These are phyloP conservation scores for Pocota personata DNA, from an alignment of 2,888 invertebrate species.

Conservation along the genomic window DNA sequence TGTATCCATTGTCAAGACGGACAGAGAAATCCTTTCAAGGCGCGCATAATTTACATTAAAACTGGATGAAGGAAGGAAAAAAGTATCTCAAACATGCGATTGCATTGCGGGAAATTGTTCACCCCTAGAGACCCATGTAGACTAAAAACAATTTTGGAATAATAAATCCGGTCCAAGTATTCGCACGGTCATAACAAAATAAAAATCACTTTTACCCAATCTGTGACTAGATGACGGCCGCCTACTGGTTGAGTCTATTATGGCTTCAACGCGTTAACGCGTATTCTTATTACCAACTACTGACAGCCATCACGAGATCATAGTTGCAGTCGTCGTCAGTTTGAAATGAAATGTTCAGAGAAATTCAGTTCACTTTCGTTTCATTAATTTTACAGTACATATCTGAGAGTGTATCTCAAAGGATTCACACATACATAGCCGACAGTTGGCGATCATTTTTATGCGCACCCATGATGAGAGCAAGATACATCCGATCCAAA, in stretches of 20 bases:
- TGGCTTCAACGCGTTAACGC: constrained; percentile 60
- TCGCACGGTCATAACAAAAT: constrained; percentile 54
- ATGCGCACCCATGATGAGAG: constrained; percentile 71
- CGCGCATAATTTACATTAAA: constrained; percentile 51
- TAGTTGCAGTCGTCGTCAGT: background rate
- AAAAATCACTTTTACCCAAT: constrained; percentile 52
- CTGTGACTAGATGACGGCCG: constrained; percentile 23
- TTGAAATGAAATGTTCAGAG: constrained; percentile 44
- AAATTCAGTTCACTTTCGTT: constrained; percentile 74
- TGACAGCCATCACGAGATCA: constrained; percentile 63
- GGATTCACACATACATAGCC: constrained; percentile 21
- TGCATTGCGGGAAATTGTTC: constrained; percentile 32
- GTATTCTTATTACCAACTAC: constrained; percentile 56
- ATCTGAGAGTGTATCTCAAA: background rate
- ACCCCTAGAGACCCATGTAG: constrained; percentile 11
- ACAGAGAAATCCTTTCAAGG: constrained; percentile 54
- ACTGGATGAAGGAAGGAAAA: constrained; percentile 12
- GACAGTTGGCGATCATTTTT: constrained; percentile 68
- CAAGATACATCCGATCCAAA: constrained; percentile 73
- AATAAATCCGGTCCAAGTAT: constrained; percentile 39
- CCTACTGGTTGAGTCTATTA: constrained; percentile 48
- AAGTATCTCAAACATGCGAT: background rate
- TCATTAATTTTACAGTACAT: constrained; percentile 42
- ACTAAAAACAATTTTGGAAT: constrained; percentile 4
- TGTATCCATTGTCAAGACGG: constrained; percentile 39